Evolutionary conservation across 2,113 vertebrate species (phyloP), one percentile per base, ranked within the genome.

Genomic region (Harpagus bidentatus): DNA sequence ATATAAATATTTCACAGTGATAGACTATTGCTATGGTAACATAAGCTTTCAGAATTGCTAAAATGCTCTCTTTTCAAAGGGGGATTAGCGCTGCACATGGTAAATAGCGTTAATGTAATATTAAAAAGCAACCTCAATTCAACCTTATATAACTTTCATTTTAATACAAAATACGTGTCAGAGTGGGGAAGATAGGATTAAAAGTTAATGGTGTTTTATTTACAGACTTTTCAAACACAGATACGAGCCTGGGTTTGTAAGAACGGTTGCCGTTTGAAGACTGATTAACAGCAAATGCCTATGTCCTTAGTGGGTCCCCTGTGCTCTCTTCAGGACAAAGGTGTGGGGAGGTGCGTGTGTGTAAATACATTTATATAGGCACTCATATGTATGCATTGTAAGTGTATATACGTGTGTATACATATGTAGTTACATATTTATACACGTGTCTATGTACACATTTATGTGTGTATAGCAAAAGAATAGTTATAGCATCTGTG

Each of bases 1-100:
- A 95, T 85, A 96, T 95, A 94, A 95, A 97, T 95, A 97, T 97
- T 97, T 94, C 95, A 88, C 80, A 34, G 86, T 53, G 83, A 93
- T 69, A 95, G 97, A 87, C 89, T 63, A 85, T 97, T 50, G 81
- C 96, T 79, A 90, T 94, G 94, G 94, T 76, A 95, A 96, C 93
- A 4, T 34, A 55, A 93, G 97, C 93, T 94, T 95, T 91, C 78
- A 8, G 70, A 95, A 95, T 95, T 91, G 77, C 83, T 92, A 89
- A 94, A 76, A 47, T 13, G 66, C 78, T 95, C 36, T 13, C 69
- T 78, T 90, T 90, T 79, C 91, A 93, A 85, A 94, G 84, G 61
- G 62, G 86, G 91, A 92, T 95, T 96, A 95, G 86, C 16, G 5
- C 83, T 56, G 88, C 77, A 56, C 94, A 29, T 71, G 84, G 89